Conservation (phyloP, 2,888 invertebrate genomes). For the Alloscopus bannaensis region DNA sequence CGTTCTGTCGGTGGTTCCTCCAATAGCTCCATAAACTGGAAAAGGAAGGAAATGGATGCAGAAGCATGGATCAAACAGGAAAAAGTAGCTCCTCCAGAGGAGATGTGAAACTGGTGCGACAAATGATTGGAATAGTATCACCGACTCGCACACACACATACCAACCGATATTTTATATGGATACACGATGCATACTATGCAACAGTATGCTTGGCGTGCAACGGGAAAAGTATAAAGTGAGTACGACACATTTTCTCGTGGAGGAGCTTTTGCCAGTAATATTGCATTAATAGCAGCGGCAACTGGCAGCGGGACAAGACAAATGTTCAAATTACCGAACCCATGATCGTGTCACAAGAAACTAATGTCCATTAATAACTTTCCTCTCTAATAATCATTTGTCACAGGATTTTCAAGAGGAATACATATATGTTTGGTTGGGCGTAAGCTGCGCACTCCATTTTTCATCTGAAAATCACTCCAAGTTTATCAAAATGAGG, state of each 20-base stretch:
- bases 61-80: constrained; percentile 22
- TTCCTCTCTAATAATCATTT: constrained; percentile 64
- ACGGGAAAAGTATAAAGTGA: constrained; percentile 5
- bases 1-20: not conserved
- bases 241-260: constrained; percentile 9
- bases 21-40: constrained; percentile 34
- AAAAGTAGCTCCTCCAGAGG: constrained; percentile 42
- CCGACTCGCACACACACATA: constrained; percentile 10
- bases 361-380: constrained; percentile 68
- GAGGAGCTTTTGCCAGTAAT: constrained; percentile 15
- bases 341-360: constrained; percentile 65
- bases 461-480: constrained; percentile 33
- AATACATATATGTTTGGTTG: not conserved
- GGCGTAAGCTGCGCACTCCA: constrained; percentile 19
- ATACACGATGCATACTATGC: no score
- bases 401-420: constrained; percentile 43
- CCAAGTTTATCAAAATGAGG: not conserved
- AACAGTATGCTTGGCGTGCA: constrained; percentile 19
- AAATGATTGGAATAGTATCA: constrained; percentile 60
- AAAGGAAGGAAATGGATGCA: constrained; percentile 31
- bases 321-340: constrained; percentile 65
- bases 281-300: constrained; percentile 37
- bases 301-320: constrained; percentile 62
- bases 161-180: no score
- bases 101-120: constrained; percentile 53